Evolutionary conservation across 2,113 vertebrate species (phyloP).

Genomic region (Aleadryas rufinucha): DNA sequence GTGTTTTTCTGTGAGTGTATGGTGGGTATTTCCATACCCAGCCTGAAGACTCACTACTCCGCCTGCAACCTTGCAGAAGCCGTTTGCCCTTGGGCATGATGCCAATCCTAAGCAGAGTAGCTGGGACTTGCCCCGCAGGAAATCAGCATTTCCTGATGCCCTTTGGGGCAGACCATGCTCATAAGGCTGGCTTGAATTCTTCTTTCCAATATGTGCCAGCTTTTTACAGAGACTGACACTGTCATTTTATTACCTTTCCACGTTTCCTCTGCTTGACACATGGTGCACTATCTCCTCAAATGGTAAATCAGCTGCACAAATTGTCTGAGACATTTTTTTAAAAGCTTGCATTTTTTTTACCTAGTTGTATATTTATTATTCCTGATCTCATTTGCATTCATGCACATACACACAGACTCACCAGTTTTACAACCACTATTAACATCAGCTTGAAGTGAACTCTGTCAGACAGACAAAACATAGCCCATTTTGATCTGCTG

Average conservation of each 20-base stretch:
- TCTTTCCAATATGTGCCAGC: neutral
- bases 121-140: neutral
- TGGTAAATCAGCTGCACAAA: neutral
- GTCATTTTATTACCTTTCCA: neutral
- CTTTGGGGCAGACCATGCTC: neutral
- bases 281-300: neutral
- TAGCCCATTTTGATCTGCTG: neutral
- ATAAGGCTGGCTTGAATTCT: neutral
- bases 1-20: neutral
- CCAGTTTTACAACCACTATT: neutral
- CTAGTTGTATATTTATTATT: neutral
- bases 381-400: neutral
- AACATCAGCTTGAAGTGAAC: neutral
- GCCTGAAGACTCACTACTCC: neutral
- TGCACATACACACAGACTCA: neutral
- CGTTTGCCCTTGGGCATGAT: neutral
- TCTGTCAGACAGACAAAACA: neutral
- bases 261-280: neutral
- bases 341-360: neutral
- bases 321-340: neutral
- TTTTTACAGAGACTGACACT: neutral
- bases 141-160: neutral
- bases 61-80: neutral
- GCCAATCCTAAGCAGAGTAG: neutral
- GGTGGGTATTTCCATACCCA: neutral